phyloP scores from a whole-genome alignment of 2,888 invertebrate genomes.

The Gymnoscelis rufifasciata region DNA sequence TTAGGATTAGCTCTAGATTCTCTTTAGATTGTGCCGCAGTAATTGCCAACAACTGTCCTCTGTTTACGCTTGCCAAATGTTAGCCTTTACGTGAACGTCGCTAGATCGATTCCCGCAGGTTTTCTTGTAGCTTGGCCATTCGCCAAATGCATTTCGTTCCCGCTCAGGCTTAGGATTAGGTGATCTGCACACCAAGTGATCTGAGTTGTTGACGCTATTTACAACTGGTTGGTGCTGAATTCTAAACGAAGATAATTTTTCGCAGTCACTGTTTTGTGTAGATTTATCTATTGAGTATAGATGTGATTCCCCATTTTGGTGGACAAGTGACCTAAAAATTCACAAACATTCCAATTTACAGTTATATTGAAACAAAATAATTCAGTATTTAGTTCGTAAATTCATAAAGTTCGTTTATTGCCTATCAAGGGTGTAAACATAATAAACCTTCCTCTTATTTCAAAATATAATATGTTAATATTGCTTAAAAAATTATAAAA shows the following conservation, averaged over 20 bases:
- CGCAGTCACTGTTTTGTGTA: too few relatives aligned
- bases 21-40: slow-evolving; percentile 1
- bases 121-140: slow-evolving; percentile 35
- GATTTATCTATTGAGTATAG: too few relatives aligned
- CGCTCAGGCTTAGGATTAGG: slow-evolving; percentile 14
- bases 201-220: not conserved
- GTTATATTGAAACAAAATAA: too few relatives aligned
- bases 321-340: too few relatives aligned
- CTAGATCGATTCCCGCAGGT: slow-evolving; percentile 42
- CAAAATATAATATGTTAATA: too few relatives aligned
- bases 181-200: slow-evolving; percentile 12
- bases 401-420: too few relatives aligned
- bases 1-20: not conserved
- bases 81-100: slow-evolving; percentile 22
- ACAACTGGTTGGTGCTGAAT: not conserved
- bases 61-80: slow-evolving; percentile 28
- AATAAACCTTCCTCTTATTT: too few relatives aligned
- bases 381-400: too few relatives aligned
- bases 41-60: slow-evolving; percentile 7
- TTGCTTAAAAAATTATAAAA: too few relatives aligned
- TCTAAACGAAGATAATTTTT: not conserved
- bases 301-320: too few relatives aligned
- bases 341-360: too few relatives aligned
- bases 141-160: slow-evolving; percentile 40
- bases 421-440: too few relatives aligned